These are phyloP conservation scores for Leucoma salicis DNA, from an alignment of 2,888 invertebrate species.

Conservation along the genomic window DNA sequence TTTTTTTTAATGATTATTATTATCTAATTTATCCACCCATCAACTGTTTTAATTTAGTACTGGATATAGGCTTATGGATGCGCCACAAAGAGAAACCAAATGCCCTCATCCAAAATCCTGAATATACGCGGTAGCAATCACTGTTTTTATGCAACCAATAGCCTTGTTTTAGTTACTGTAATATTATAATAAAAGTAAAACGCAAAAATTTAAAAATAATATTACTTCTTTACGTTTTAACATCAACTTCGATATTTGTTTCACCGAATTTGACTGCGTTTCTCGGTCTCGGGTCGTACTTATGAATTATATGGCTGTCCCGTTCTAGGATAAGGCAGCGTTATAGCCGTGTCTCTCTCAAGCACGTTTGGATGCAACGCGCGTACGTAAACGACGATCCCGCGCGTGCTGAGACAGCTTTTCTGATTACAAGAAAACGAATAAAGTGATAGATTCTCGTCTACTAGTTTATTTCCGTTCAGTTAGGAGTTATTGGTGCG, in stretches of 20 bases:
- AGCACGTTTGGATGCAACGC: constrained; percentile 56
- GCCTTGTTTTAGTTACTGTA: no score
- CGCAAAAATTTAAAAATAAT: background rate
- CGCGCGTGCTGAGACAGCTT: constrained; percentile 69
- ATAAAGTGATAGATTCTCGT: constrained; percentile 56
- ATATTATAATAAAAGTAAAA: background rate
- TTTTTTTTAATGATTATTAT: no score
- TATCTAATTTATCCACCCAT: no score
- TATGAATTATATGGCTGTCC: constrained; percentile 61
- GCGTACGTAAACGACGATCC: constrained; percentile 56
- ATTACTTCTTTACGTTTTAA: constrained; percentile 19
- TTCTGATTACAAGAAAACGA: constrained; percentile 65
- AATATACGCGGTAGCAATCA: no score
- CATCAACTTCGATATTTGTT: constrained; percentile 65
- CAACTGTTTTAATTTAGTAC: no score
- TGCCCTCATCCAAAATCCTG: no score
- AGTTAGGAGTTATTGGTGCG: constrained; percentile 12
- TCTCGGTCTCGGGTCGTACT: constrained; percentile 61
- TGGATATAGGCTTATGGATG: no score
- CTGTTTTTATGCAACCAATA: no score
- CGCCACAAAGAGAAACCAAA: no score
- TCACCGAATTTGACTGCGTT: constrained; percentile 78
- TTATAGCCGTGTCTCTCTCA: constrained; percentile 44
- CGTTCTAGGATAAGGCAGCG: constrained; percentile 25
- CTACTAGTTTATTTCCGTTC: constrained; percentile 61